Base-by-base conservation (phyloP, 2,888 invertebrate species). In the Eurytoma californica region DNA sequence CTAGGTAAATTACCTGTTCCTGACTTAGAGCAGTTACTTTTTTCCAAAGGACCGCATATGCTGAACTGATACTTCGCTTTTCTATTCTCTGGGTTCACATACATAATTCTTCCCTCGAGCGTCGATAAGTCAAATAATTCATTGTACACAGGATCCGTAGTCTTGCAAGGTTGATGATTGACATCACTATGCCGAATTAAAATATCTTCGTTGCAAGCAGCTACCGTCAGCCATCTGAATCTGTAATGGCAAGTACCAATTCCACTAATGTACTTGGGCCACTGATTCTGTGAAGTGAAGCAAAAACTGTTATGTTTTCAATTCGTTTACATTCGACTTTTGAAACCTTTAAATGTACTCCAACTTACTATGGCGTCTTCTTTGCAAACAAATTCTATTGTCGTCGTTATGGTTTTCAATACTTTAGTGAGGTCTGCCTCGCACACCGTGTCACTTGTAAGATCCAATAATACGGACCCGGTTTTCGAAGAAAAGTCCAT, bases 201-300 rank as follows among this genome's bases (percentile, higher is more conserved):
- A 24, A 28, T n/a, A 5, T 55, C n/a, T 39, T 76, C 63, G 14
- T 49, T 76, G 57, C 76, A 76, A 20, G 76, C 76, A 3, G 63
- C 76, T 16, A 24, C 24, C 1, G 76, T 76, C 18, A 9, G 39
- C 76, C 76, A 76, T 7, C 55, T 18, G 2, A 69, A 76, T 28
- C 57, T 24, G 18, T 76, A 76, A 13, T 69, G 39, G 9, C 76
- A 76, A 0, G n/a, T 12, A 12, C 57, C 63, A 3, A n/a, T 12
- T 9, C 76, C 76, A 14, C 18, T 53, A 0, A 49, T 24, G 28
- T 68, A 75, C 39, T 75, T 53, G 0, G 75, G 75, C 51, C 3
- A 18, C 20, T n/a, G n/a, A 12, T 73, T 20, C 53, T 63, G 47
- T 9, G 2, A 16, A 61, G 5, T 60, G 9, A 39, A 39, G n/a